Evolutionary conservation across 2,113 vertebrate genomes (phyloP).

Genomic region (Connochaetes taurinus): DNA sequence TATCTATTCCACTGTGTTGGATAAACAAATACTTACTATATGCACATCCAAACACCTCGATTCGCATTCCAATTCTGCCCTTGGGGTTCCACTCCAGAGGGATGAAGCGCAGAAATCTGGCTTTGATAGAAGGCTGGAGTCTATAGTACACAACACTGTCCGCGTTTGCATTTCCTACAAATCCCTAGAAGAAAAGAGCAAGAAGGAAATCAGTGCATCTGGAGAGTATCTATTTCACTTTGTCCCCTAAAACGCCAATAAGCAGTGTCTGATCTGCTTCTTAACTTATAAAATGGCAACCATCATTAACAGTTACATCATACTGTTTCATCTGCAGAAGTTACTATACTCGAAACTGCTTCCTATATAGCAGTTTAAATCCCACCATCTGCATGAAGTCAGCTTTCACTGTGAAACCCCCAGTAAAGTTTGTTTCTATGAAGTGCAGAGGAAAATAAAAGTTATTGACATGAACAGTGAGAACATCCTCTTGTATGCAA

Average conservation of each 20-base stretch:
- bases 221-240: neutral
- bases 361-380: neutral
- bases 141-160: conserved; percentile 87
- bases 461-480: neutral
- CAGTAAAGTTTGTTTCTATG: neutral
- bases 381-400: neutral
- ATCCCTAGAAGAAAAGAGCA: conserved; percentile 78
- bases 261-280: neutral
- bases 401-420: neutral
- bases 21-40: conserved; percentile 84
- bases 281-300: neutral
- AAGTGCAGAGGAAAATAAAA: conserved; percentile 3
- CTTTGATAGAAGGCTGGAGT: conserved; percentile 86
- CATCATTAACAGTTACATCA: neutral
- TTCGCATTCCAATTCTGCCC: conserved; percentile 88
- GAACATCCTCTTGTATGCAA: neutral
- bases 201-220: conserved; percentile 13
- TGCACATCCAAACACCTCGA: conserved; percentile 87
- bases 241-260: neutral
- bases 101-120: conserved; percentile 85
- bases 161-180: conserved; percentile 88
- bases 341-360: neutral
- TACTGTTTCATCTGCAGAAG: neutral
- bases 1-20: neutral
- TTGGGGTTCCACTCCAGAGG: conserved; percentile 87